Conservation (phyloP, 2,888 invertebrate genomes). For the Sclerodermus sp. region DNA sequence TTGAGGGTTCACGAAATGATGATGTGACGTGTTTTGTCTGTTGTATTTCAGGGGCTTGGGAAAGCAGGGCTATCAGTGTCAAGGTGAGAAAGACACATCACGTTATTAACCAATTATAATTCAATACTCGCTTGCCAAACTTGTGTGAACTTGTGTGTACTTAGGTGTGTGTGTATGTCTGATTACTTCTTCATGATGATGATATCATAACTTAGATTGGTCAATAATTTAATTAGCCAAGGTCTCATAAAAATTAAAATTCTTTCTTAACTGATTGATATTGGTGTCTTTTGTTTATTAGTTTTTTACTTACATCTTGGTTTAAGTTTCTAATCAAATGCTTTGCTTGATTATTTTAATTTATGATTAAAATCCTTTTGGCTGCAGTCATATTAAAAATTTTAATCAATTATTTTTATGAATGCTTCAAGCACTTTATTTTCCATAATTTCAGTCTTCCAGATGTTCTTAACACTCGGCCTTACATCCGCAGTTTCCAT, state of each 20-base stretch:
- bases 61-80: slow-evolving; percentile 97
- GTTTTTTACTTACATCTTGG: no score
- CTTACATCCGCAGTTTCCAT: slow-evolving; percentile 4
- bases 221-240: not conserved
- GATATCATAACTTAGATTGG: slow-evolving; percentile 1
- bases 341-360: not conserved
- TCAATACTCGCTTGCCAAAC: slow-evolving; percentile 46
- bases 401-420: not conserved
- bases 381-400: no score
- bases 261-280: no score
- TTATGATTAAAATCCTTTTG: not conserved
- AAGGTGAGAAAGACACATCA: slow-evolving; percentile 72
- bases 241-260: no score
- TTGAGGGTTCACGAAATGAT: slow-evolving; percentile 50
- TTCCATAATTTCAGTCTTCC: not conserved
- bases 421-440: not conserved
- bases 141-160: slow-evolving; percentile 19
- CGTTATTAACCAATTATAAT: slow-evolving; percentile 54
- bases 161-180: slow-evolving; percentile 8
- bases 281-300: no score
- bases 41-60: slow-evolving; percentile 86
- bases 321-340: no score
- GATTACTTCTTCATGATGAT: slow-evolving; percentile 1
- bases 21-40: slow-evolving; percentile 58
- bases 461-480: not conserved